These are phyloP conservation scores for Odontocerum albicorne DNA, from an alignment of 2,888 invertebrate species.

Conservation along the genomic window DNA sequence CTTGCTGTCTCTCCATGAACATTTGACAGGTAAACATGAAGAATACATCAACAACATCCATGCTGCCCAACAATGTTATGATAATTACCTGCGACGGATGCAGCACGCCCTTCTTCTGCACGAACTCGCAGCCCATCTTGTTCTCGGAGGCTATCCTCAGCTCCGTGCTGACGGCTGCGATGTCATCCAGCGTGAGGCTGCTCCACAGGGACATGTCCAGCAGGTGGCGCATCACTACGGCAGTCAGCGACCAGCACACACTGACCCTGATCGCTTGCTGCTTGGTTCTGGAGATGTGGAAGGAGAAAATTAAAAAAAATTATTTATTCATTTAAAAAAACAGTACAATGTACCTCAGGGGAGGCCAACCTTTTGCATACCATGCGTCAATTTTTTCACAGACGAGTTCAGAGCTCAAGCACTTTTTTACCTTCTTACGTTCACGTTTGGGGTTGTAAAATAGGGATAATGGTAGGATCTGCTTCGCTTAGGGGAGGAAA, in stretches of 20 bases:
- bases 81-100: constrained; percentile 8
- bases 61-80: not conserved
- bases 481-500: too few species aligned
- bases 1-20: too few species aligned
- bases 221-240: constrained; percentile 15
- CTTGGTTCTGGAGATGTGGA: constrained; percentile 3
- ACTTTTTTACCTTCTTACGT: too few species aligned
- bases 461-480: too few species aligned
- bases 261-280: not conserved
- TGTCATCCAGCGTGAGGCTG: constrained; percentile 14
- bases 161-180: constrained; percentile 7
- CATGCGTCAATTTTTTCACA: too few species aligned
- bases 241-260: constrained; percentile 11
- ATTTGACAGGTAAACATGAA: too few species aligned
- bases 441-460: too few species aligned
- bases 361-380: too few species aligned
- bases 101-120: not conserved
- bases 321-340: too few species aligned
- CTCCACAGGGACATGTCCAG: constrained; percentile 22
- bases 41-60: too few species aligned
- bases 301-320: not conserved
- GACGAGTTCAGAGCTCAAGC: too few species aligned
- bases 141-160: constrained; percentile 15
- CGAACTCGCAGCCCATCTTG: constrained; percentile 14
- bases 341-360: too few species aligned